These are phyloP conservation scores for Rhinopomastus cyanomelas DNA, from an alignment of 2,113 vertebrate genomes.

Conservation along the genomic window DNA sequence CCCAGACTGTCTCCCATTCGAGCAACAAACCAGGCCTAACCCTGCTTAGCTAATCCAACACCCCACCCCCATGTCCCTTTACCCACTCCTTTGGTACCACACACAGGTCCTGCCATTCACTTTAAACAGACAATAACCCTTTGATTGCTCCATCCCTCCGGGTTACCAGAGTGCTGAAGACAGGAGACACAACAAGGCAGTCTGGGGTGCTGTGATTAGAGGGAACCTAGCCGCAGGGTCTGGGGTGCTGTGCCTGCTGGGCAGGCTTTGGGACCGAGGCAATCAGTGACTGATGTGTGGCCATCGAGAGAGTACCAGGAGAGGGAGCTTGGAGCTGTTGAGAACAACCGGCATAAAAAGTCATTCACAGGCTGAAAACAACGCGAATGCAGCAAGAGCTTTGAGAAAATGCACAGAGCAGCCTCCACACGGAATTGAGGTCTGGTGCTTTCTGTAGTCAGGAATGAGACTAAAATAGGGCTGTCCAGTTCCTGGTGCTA, in stretches of 20 bases:
- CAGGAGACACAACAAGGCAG: too few relatives aligned
- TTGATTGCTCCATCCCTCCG: too few relatives aligned
- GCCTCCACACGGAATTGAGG: rapidly evolving
- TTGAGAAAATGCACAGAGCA: neutral
- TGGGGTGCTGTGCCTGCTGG: too few relatives aligned
- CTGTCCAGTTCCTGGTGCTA: neutral
- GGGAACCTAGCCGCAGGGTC: too few relatives aligned
- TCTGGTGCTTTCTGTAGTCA: rapidly evolving
- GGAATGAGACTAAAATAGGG: neutral
- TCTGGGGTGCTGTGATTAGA: too few relatives aligned
- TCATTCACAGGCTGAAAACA: neutral
- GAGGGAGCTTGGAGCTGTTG: neutral
- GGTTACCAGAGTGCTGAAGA: rapidly evolving
- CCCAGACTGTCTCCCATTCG: too few relatives aligned
- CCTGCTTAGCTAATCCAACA: too few relatives aligned
- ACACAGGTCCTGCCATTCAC: neutral
- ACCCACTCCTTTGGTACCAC: too few relatives aligned
- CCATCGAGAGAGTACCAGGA: rapidly evolving
- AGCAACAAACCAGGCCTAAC: too few relatives aligned
- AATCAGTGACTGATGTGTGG: neutral
- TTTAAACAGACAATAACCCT: too few relatives aligned
- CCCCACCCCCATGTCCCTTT: too few relatives aligned
- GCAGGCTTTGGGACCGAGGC: too few relatives aligned
- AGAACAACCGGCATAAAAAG: neutral
- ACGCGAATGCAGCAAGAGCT: neutral